phyloP scores from a whole-genome alignment of 2,888 invertebrate genomes.

The Aquatica leii region DNA sequence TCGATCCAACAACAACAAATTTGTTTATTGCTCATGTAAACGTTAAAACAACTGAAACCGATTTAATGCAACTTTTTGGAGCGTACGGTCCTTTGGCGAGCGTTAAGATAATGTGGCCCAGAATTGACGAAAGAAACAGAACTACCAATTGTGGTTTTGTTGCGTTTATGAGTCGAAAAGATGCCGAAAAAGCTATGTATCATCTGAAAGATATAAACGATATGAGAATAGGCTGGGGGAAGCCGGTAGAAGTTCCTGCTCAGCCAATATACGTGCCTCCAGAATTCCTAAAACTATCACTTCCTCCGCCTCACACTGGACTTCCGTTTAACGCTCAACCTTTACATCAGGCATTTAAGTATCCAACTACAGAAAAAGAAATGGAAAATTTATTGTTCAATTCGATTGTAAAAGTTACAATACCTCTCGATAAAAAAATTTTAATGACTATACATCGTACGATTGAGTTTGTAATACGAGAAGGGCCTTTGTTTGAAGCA shows the following conservation, averaged over 20 bases:
- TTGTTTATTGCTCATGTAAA: slow-evolving; percentile 96
- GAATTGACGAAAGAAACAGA: slow-evolving; percentile 91
- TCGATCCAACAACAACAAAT: slow-evolving; percentile 96
- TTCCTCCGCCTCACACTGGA: slow-evolving; percentile 90
- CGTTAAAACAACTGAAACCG: slow-evolving; percentile 93
- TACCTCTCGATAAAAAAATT: slow-evolving; percentile 71
- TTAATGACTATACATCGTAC: slow-evolving; percentile 94
- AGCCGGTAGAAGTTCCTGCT: slow-evolving; percentile 92
- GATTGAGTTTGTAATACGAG: slow-evolving; percentile 98
- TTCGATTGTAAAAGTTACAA: slow-evolving; percentile 87
- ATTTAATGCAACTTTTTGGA: slow-evolving; percentile 96
- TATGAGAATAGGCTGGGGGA: slow-evolving; percentile 97
- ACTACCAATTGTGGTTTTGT: slow-evolving; percentile 98
- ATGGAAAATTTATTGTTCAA: slow-evolving; percentile 76
- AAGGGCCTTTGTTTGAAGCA: slow-evolving; percentile 99
- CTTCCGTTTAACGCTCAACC: slow-evolving; percentile 99
- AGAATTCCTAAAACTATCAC: slow-evolving; percentile 75
- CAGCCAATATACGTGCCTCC: slow-evolving; percentile 98
- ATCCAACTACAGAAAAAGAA: slow-evolving; percentile 47
- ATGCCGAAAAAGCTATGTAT: slow-evolving; percentile 90
- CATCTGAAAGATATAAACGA: slow-evolving; percentile 88
- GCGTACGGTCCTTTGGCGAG: slow-evolving; percentile 96
- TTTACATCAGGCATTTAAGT: slow-evolving; percentile 45
- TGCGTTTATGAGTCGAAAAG: slow-evolving; percentile 97
- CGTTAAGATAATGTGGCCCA: slow-evolving; percentile 99